phyloP scores from a whole-genome alignment of 1,140 invertebrate genomes.

The Euura lappo region DNA sequence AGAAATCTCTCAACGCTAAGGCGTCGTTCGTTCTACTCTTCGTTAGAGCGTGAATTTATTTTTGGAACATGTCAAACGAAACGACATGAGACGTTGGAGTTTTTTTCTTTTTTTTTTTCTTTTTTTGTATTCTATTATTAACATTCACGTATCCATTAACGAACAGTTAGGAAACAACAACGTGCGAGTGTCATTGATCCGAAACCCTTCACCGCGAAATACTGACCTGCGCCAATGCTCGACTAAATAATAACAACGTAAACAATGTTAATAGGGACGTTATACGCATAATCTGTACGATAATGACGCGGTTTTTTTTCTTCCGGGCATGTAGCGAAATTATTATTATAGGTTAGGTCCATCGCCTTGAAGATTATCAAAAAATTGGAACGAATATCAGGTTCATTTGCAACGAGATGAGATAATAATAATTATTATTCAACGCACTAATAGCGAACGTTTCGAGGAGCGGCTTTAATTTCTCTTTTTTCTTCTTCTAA shows the following conservation, averaged over 20 bases:
- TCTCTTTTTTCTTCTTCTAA: no score
- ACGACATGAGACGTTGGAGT: background rate
- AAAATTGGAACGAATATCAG: no score
- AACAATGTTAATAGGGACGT: background rate
- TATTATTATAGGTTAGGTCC: no score
- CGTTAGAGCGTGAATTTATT: background rate
- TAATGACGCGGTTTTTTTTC: no score
- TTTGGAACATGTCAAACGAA: background rate
- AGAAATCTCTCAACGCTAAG: background rate
- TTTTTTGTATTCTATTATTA: background rate
- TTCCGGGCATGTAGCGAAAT: no score
- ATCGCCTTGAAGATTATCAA: no score
- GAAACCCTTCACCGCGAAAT: background rate
- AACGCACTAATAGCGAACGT: no score
- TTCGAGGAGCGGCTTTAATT: no score
- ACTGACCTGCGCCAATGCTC: slow-evolving; percentile 2
- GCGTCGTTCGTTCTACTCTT: background rate
- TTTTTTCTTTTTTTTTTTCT: background rate
- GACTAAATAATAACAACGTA: background rate
- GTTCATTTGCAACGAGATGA: no score
- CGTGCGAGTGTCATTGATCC: background rate
- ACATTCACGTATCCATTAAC: background rate
- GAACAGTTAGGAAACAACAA: background rate
- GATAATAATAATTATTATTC: no score
- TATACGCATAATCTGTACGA: no score